phyloP scores from a whole-genome alignment of 2,888 invertebrate species.

The Agonopterix arenella region DNA sequence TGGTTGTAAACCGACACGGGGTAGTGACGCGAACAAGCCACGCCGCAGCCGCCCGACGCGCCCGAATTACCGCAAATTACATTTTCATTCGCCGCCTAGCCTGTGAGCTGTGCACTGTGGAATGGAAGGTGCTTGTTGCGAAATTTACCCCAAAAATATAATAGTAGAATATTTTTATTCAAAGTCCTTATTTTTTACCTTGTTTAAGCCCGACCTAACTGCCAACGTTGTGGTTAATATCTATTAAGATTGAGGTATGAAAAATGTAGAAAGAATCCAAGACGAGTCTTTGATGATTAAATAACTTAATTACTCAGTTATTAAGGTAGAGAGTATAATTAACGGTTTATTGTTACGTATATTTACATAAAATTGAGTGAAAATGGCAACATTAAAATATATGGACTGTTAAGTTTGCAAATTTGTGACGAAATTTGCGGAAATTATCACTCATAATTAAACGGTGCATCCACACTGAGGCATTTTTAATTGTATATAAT shows the following conservation, averaged over 20 bases:
- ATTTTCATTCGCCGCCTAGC: slow-evolving; percentile 50
- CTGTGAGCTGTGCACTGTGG: background rate
- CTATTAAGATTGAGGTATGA: too few relatives aligned
- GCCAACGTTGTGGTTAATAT: too few relatives aligned
- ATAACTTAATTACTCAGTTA: slow-evolving; percentile 4
- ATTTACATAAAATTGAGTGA: slow-evolving; percentile 6
- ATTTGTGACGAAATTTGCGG: slow-evolving; percentile 15
- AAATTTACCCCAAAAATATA: background rate
- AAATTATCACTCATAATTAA: slow-evolving; percentile 16
- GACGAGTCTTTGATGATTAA: slow-evolving; percentile 4
- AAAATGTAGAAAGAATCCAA: background rate
- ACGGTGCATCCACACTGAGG: slow-evolving; percentile 3
- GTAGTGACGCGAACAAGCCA: slow-evolving; percentile 39
- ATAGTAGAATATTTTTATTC: too few relatives aligned
- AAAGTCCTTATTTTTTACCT: too few relatives aligned
- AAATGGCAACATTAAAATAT: slow-evolving; percentile 8
- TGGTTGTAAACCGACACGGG: slow-evolving; percentile 7
- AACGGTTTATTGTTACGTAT: background rate
- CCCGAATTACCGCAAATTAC: slow-evolving; percentile 64
- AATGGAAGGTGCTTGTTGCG: background rate
- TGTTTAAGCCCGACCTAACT: too few relatives aligned
- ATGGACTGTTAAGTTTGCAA: slow-evolving; percentile 14
- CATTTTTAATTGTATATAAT: slow-evolving; percentile 18
- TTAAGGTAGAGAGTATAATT: background rate
- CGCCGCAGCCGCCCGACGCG: slow-evolving; percentile 32